These are phyloP conservation scores for Catotricha subobsoleta DNA, from an alignment of 2,888 invertebrate species.

Conservation along the genomic window DNA sequence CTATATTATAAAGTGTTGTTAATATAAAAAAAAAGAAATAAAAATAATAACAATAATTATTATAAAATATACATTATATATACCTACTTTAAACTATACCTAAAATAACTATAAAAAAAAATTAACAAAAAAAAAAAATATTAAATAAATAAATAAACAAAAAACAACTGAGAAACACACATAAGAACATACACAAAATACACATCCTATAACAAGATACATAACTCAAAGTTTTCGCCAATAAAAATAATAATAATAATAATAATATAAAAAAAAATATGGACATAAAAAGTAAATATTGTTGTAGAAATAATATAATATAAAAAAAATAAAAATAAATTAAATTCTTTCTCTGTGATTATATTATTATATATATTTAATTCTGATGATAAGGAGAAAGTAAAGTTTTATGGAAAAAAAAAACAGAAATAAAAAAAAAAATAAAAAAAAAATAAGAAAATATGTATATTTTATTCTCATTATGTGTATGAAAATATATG, in stretches of 20 bases:
- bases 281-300: not conserved
- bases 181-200: not conserved
- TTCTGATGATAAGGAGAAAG: slow-evolving; percentile 7
- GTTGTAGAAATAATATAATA: slow-evolving; percentile 1
- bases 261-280: not conserved
- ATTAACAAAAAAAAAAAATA: not conserved
- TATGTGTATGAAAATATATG: slow-evolving; percentile 12
- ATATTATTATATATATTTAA: slow-evolving; percentile 6
- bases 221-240: not conserved
- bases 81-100: not conserved
- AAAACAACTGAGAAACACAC: not conserved
- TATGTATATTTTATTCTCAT: slow-evolving; percentile 13
- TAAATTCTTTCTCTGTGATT: slow-evolving; percentile 8
- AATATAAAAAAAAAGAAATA: not conserved
- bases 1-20: not conserved
- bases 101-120: not conserved
- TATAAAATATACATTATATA: not conserved
- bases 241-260: not conserved
- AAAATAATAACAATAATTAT: too few species aligned
- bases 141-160: not conserved
- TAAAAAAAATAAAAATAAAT: slow-evolving; percentile 2
- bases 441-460: slow-evolving; percentile 6
- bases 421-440: slow-evolving; percentile 2
- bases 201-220: not conserved
- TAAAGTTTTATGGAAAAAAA: slow-evolving; percentile 5